Evolutionary conservation across 1,140 invertebrate genomes (phyloP).

Genomic region (Polypedilum vanderplanki): DNA sequence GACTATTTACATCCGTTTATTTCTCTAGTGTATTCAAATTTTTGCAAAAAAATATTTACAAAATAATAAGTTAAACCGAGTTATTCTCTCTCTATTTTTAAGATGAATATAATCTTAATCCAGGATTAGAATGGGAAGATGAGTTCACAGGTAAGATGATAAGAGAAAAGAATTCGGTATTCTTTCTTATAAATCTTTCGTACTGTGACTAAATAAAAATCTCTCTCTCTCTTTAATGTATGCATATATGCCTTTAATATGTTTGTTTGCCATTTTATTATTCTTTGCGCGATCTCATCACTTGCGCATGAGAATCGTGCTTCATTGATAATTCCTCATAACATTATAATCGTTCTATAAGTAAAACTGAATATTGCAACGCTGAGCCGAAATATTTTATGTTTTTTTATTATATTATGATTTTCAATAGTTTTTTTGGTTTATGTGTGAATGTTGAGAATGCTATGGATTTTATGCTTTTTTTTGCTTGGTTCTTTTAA

Average conservation of each 20-base stretch:
- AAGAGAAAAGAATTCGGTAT: constrained; percentile 2
- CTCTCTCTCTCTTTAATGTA: constrained; percentile 29
- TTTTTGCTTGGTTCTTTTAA: constrained; percentile 28
- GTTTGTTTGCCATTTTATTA: constrained; percentile 4
- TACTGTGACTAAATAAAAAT: constrained; percentile 31
- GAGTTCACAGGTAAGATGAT: constrained; percentile 89
- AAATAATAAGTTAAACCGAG: constrained; percentile 48
- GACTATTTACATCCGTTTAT: not conserved
- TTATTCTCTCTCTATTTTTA: constrained; percentile 74
- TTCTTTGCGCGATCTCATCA: not conserved
- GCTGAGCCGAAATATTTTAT: constrained; percentile 22
- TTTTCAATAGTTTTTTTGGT: not conserved
- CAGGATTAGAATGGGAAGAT: constrained; percentile 99
- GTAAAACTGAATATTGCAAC: constrained; percentile 26
- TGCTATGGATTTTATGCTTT: constrained; percentile 32
- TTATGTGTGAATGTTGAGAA: constrained; percentile 30
- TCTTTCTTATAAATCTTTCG: constrained; percentile 12
- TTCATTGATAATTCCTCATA: not conserved
- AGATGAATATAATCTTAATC: constrained; percentile 98
- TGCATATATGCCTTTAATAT: constrained; percentile 29
- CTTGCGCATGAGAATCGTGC: not conserved
- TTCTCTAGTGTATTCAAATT: not conserved
- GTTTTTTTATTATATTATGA: not conserved
- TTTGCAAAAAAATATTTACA: constrained; percentile 30
- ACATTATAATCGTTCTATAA: not conserved